phyloP scores from a whole-genome alignment of 2,888 invertebrate species.

The Nudaria mundana region DNA sequence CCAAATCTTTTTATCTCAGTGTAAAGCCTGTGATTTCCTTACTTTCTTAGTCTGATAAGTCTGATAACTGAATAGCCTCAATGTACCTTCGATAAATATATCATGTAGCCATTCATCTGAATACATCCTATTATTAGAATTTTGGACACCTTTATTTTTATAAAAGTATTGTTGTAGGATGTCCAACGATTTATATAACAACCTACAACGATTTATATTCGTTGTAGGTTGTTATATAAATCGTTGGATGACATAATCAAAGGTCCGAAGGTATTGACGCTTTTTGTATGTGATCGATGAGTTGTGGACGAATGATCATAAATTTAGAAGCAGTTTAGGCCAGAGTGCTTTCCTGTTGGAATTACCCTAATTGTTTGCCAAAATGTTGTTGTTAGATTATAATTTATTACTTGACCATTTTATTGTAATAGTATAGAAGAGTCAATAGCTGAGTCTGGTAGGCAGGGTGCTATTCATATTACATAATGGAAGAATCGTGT shows the following conservation, averaged over 20 bases:
- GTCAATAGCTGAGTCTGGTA: no score
- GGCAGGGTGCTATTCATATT: background rate
- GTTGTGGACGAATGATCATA: conserved; percentile 32
- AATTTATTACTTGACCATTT: conserved; percentile 7
- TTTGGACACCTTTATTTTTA: conserved; percentile 5
- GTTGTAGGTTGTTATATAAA: no score
- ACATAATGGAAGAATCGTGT: no score
- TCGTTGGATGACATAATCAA: conserved; percentile 34
- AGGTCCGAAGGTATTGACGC: conserved; percentile 49
- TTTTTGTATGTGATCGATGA: conserved; percentile 37
- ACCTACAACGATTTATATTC: no score
- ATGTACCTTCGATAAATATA: conserved; percentile 23
- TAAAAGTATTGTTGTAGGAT: background rate
- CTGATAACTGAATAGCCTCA: conserved; percentile 23
- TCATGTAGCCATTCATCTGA: conserved; percentile 8
- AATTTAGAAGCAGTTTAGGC: conserved; percentile 21
- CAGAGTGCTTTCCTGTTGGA: background rate
- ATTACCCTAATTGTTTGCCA: background rate
- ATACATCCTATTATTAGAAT: conserved; percentile 6
- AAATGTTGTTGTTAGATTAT: conserved; percentile 7
- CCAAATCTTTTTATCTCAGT: conserved; percentile 42
- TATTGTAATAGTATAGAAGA: background rate
- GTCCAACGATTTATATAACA: conserved; percentile 28
- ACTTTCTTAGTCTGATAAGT: conserved; percentile 29
- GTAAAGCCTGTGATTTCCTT: conserved; percentile 35